phyloP scores from a whole-genome alignment of 2,888 invertebrate species.

The Corythucha ciliata region DNA sequence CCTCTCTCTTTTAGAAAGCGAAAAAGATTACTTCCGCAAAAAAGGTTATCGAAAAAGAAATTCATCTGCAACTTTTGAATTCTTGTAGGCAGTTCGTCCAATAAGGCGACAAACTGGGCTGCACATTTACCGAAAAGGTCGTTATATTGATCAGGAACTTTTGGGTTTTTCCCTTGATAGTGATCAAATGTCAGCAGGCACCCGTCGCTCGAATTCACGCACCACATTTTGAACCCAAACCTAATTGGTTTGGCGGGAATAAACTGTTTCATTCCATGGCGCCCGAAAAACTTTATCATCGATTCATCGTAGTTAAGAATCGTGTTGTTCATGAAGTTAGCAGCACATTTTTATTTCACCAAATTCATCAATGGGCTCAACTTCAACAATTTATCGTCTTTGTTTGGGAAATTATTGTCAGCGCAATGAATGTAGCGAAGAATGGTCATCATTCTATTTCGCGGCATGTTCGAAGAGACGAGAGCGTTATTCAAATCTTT shows the following conservation, averaged over 20 bases:
- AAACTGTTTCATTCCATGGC: too few species aligned
- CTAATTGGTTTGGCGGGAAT: too few species aligned
- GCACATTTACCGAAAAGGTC: constrained; percentile 2
- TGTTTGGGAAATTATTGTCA: constrained; percentile 7
- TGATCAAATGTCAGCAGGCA: too few species aligned
- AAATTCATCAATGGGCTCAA: background rate
- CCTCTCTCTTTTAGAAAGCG: background rate
- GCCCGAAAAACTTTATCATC: too few species aligned
- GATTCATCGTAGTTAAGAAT: constrained; percentile 5
- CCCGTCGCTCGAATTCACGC: too few species aligned
- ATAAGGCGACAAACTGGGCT: background rate
- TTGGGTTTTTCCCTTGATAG: background rate
- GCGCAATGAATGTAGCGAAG: background rate
- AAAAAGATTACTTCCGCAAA: background rate
- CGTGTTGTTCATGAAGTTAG: constrained; percentile 4
- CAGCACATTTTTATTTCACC: background rate
- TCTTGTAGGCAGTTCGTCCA: constrained; percentile 1
- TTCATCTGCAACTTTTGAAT: background rate
- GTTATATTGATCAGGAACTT: background rate
- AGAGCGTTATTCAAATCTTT: background rate
- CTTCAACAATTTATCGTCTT: constrained; percentile 2
- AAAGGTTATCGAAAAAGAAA: constrained; percentile 4
- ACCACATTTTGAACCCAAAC: too few species aligned
- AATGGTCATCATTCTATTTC: constrained; percentile 2
- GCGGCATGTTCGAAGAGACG: background rate